phyloP scores from a whole-genome alignment of 2,888 invertebrate species.

The Ditula angustiorana region DNA sequence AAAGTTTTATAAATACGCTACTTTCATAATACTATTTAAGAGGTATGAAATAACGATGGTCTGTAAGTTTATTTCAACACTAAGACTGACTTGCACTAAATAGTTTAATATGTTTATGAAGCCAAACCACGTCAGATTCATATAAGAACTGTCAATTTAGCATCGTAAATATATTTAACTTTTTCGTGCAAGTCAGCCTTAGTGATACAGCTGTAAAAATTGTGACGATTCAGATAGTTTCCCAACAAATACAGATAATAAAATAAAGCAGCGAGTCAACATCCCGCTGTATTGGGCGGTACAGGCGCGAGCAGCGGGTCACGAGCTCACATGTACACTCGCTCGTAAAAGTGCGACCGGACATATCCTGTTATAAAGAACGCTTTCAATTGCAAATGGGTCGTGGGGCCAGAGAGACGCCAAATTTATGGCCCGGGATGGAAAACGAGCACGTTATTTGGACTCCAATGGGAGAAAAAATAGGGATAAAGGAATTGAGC shows the following conservation, averaged over 20 bases:
- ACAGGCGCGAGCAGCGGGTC: conserved; percentile 33
- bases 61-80: too few species aligned
- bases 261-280: conserved; percentile 18
- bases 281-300: conserved; percentile 26
- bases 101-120: too few species aligned
- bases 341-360: conserved; percentile 74
- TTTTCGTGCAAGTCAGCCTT: neutral
- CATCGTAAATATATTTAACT: too few species aligned
- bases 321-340: conserved; percentile 44
- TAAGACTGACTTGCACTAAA: too few species aligned
- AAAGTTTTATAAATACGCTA: too few species aligned
- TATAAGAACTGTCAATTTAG: neutral
- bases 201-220: conserved; percentile 24
- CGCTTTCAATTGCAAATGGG: conserved; percentile 83
- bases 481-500: conserved; percentile 72
- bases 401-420: conserved; percentile 69
- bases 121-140: too few species aligned
- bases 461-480: conserved; percentile 71
- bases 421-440: conserved; percentile 74
- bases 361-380: conserved; percentile 78
- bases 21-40: too few species aligned
- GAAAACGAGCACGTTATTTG: conserved; percentile 75
- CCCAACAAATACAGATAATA: conserved; percentile 19
- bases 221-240: conserved; percentile 13
- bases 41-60: too few species aligned